These are phyloP conservation scores for Tiliacea aurago DNA, from an alignment of 2,888 invertebrate species.

Conservation along the genomic window DNA sequence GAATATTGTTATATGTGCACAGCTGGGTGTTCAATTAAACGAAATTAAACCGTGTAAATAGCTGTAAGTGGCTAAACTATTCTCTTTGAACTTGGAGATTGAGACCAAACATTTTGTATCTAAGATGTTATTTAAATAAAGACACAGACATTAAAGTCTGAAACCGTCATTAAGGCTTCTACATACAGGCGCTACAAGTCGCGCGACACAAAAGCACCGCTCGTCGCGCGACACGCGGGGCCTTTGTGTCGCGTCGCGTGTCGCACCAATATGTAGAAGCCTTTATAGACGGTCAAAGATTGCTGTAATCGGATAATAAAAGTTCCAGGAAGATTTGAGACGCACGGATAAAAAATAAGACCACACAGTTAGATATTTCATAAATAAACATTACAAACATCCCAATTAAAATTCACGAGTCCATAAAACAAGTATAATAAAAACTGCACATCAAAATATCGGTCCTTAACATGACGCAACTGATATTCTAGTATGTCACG, in stretches of 20 bases:
- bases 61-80: neutral
- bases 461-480: slow-evolving; percentile 25
- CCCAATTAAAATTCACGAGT: slow-evolving; percentile 22
- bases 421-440: slow-evolving; percentile 7
- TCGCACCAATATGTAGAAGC: no score
- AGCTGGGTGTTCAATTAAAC: slow-evolving; percentile 4
- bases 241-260: no score
- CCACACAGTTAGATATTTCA: neutral
- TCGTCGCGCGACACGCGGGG: no score
- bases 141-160: neutral
- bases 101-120: neutral
- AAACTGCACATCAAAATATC: slow-evolving; percentile 22
- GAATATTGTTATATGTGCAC: neutral
- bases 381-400: neutral
- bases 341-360: neutral
- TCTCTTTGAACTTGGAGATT: neutral
- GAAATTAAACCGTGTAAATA: neutral
- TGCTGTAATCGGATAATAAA: neutral
- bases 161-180: neutral
- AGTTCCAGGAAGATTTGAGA: neutral
- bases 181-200: no score
- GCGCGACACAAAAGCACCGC: no score
- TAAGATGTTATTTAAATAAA: neutral
- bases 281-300: neutral
- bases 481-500: slow-evolving; percentile 14